Evolutionary conservation across 2,888 invertebrate genomes (phyloP).

Genomic region (Zygogramma bicolorata): DNA sequence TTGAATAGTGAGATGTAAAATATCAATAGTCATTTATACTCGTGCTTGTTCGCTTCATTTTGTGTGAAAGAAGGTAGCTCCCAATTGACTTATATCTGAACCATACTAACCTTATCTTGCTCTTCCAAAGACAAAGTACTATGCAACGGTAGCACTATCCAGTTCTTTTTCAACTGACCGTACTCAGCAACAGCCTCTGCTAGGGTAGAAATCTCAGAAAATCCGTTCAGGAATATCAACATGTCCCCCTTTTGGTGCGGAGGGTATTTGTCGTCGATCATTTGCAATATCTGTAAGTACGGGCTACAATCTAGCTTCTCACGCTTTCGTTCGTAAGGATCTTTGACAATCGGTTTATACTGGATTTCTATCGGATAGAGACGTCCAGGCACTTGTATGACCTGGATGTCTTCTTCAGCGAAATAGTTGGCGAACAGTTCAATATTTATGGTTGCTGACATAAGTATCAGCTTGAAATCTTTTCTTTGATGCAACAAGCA

Average conservation of each 20-base stretch:
- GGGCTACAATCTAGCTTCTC: slow-evolving; percentile 92
- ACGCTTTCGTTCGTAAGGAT: slow-evolving; percentile 72
- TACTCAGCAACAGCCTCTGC: slow-evolving; percentile 90
- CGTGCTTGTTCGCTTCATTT: no score
- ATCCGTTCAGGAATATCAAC: slow-evolving; percentile 91
- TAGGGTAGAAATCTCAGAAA: slow-evolving; percentile 90
- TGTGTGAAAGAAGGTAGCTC: no score
- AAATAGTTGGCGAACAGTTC: slow-evolving; percentile 94
- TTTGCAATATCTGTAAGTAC: slow-evolving; percentile 90
- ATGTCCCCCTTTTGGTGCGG: slow-evolving; percentile 80
- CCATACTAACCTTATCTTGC: slow-evolving; percentile 88
- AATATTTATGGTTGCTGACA: slow-evolving; percentile 99
- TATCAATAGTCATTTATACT: no score
- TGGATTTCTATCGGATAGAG: slow-evolving; percentile 92
- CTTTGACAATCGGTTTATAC: slow-evolving; percentile 81
- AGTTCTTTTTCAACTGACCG: slow-evolving; percentile 79
- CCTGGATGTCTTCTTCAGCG: slow-evolving; percentile 78
- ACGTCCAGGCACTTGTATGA: slow-evolving; percentile 84
- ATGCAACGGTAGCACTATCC: slow-evolving; percentile 95
- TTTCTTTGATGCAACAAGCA: slow-evolving; percentile 85
- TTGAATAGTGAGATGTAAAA: no score
- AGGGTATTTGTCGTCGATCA: slow-evolving; percentile 91
- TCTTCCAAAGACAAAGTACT: slow-evolving; percentile 92
- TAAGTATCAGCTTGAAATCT: slow-evolving; percentile 91
- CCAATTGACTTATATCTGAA: background rate